These are phyloP conservation scores for Hypotaenidia philippensis DNA, from an alignment of 2,797 vertebrate genomes.

Conservation along the genomic window DNA sequence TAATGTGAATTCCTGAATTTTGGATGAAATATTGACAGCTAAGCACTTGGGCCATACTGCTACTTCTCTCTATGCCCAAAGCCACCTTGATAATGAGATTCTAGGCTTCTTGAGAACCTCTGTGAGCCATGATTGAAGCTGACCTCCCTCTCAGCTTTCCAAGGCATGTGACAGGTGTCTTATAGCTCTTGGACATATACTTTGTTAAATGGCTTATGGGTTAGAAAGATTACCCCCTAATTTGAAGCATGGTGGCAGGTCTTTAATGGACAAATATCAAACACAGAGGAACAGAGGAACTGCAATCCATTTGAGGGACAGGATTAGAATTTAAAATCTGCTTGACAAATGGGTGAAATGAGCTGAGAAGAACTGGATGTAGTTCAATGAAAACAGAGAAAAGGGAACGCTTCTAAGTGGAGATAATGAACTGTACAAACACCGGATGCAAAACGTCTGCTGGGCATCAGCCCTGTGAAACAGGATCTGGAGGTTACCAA, in stretches of 20 bases:
- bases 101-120: background rate
- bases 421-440: constrained; percentile 67
- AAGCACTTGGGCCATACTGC: background rate
- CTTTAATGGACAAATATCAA: background rate
- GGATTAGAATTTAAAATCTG: constrained; percentile 50
- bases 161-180: background rate
- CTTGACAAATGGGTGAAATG: constrained; percentile 59
- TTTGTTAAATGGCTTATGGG: background rate
- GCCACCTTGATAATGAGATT: background rate
- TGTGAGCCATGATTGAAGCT: background rate
- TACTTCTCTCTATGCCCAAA: background rate
- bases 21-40: background rate
- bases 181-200: background rate
- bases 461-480: constrained; percentile 55
- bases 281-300: background rate
- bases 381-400: constrained; percentile 63
- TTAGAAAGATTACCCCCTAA: background rate
- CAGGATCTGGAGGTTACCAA: constrained; percentile 49
- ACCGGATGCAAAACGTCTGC: constrained; percentile 49
- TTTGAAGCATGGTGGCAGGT: background rate
- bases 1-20: background rate
- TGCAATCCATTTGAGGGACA: background rate
- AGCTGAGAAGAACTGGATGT: constrained; percentile 53
- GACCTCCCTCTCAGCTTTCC: background rate
- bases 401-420: background rate